These are phyloP conservation scores for Conistra vaccinii DNA, from an alignment of 2,888 invertebrate species.

Conservation along the genomic window DNA sequence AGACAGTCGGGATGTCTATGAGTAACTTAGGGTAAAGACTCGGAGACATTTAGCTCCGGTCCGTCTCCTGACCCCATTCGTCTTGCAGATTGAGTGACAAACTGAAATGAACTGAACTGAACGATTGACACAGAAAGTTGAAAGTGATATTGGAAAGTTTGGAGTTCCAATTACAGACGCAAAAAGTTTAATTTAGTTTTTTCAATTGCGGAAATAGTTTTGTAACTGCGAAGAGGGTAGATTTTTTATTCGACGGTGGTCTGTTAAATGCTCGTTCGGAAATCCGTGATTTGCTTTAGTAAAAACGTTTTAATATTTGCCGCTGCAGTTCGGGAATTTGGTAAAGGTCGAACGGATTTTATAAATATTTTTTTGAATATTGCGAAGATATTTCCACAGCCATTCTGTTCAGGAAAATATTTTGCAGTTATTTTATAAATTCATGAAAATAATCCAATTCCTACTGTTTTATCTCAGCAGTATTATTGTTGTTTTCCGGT, in stretches of 20 bases:
- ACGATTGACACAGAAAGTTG: constrained; percentile 41
- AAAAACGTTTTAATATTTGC: constrained; percentile 37
- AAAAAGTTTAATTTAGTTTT: constrained; percentile 51
- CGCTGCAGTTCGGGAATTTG: constrained; percentile 23
- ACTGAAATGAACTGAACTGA: constrained; percentile 33
- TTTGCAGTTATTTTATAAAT: constrained; percentile 8
- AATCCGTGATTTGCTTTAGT: constrained; percentile 46
- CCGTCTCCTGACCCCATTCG: constrained; percentile 33
- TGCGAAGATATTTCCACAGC: background rate
- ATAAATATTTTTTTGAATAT: constrained; percentile 12
- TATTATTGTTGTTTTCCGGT: background rate
- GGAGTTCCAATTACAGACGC: constrained; percentile 36
- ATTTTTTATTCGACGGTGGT: constrained; percentile 21
- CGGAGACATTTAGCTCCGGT: constrained; percentile 1
- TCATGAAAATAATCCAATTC: background rate
- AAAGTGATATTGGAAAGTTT: constrained; percentile 43
- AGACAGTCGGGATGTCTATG: background rate
- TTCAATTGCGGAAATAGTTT: constrained; percentile 50
- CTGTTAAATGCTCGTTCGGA: constrained; percentile 21
- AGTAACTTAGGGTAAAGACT: constrained; percentile 4
- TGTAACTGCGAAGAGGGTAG: background rate
- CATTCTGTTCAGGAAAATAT: constrained; percentile 1
- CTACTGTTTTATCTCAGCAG: background rate
- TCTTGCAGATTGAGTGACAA: constrained; percentile 42
- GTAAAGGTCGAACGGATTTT: background rate